Evolutionary conservation across 2,888 invertebrate genomes (phyloP).

Genomic region (Pachydiplax longipennis): DNA sequence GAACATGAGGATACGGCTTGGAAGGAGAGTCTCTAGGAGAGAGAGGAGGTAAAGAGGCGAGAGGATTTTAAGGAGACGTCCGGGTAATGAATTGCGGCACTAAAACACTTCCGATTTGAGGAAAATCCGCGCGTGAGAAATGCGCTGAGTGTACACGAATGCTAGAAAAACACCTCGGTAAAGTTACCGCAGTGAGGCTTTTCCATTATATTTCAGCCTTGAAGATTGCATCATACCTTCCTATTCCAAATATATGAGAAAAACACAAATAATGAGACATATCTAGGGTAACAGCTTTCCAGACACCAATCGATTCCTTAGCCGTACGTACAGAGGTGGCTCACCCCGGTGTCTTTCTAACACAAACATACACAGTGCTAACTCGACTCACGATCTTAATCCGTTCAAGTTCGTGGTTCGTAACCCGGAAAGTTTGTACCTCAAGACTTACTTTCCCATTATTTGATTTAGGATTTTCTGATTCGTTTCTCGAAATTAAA

Average conservation of each 20-base stretch:
- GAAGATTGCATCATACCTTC: neutral
- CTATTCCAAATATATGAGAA: neutral
- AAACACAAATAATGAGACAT: too few relatives aligned
- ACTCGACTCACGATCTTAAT: too few relatives aligned
- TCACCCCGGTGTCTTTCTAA: too few relatives aligned
- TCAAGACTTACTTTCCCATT: too few relatives aligned
- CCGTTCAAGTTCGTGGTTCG: too few relatives aligned
- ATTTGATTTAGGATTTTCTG: too few relatives aligned
- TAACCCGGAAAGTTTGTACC: too few relatives aligned
- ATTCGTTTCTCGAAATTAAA: too few relatives aligned
- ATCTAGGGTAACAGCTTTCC: too few relatives aligned
- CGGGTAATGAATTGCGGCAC: neutral
- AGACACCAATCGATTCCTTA: too few relatives aligned
- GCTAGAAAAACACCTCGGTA: neutral
- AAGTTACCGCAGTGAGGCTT: neutral
- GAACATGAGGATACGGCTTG: neutral
- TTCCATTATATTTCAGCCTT: neutral
- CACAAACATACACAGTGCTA: too few relatives aligned
- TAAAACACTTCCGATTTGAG: neutral
- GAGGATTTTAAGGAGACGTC: neutral
- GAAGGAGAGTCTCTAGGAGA: neutral
- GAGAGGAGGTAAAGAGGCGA: neutral
- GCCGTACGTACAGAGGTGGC: too few relatives aligned
- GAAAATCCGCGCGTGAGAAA: neutral
- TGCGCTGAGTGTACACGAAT: neutral